A percentile compares a stretch with the other conserved stretches of the same genome.
phyloP scores from a whole-genome alignment of 2,113 vertebrate species.

The Anhinga rufa region DNA sequence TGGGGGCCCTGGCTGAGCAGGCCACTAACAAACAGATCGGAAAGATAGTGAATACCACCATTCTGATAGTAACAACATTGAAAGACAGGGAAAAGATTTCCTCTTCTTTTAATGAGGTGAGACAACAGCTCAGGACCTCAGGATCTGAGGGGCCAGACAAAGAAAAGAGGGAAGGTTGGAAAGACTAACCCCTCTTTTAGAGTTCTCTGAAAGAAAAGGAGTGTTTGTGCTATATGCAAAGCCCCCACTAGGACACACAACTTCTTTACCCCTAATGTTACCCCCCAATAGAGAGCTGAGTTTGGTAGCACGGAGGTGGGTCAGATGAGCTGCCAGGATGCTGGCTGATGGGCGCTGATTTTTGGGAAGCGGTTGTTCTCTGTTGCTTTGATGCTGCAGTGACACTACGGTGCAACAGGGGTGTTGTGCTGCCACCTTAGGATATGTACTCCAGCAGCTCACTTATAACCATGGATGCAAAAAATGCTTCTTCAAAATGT shows the following conservation, averaged over 20 bases:
- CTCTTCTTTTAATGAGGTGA: not conserved
- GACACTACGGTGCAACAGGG: not conserved
- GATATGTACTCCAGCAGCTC: not conserved
- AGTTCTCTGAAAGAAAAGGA: not conserved
- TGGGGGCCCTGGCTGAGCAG: not conserved
- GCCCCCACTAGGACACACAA: not conserved
- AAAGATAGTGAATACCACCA: constrained; percentile 1
- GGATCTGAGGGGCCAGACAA: not conserved
- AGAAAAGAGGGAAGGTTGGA: not conserved
- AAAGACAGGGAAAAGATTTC: not conserved
- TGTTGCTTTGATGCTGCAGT: not conserved
- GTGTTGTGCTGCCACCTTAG: not conserved
- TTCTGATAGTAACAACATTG: not conserved
- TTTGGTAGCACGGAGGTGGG: not conserved
- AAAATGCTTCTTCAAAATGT: not conserved
- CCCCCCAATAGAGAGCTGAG: not conserved
- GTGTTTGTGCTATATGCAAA: not conserved
- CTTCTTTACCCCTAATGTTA: not conserved
- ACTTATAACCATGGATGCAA: not conserved
- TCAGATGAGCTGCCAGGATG: not conserved
- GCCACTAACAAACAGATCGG: constrained; percentile 8
- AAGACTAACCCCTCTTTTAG: not conserved
- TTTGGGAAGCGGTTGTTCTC: not conserved
- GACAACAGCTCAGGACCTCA: not conserved
- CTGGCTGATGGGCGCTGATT: not conserved